A percentile compares a stretch with the other conserved stretches of the same genome.
phyloP scores from a whole-genome alignment of 2,888 invertebrate genomes.

The Caenorhabditis sp. region DNA sequence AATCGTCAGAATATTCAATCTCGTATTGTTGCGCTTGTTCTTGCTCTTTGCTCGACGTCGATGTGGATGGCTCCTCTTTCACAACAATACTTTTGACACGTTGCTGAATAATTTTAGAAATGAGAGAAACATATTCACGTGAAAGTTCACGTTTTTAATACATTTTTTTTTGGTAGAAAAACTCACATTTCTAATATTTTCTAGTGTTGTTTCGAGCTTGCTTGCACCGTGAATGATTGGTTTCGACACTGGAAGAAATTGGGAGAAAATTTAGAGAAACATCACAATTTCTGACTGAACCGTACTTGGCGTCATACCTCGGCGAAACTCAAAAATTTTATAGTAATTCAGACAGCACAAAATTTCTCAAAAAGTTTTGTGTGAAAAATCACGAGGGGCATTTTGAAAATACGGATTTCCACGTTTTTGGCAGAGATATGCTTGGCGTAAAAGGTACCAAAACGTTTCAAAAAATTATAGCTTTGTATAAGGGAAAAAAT shows the following conservation, averaged over 20 bases:
- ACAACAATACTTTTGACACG: not conserved
- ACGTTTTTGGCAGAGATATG: too few relatives aligned
- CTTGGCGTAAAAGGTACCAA: too few relatives aligned
- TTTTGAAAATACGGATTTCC: too few relatives aligned
- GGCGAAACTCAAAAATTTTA: too few relatives aligned
- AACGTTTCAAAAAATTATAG: too few relatives aligned
- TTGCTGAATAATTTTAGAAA: not conserved
- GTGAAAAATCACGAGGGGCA: too few relatives aligned
- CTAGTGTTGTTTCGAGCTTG: not conserved
- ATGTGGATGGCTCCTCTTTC: slow-evolving; percentile 1
- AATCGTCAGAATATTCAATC: slow-evolving; percentile 43
- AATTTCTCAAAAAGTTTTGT: not conserved
- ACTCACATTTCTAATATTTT: not conserved
- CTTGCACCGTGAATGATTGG: not conserved
- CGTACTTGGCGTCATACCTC: too few relatives aligned
- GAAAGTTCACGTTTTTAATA: not conserved
- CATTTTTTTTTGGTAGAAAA: not conserved
- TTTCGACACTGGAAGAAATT: not conserved
- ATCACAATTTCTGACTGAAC: too few relatives aligned
- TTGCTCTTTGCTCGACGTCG: too few relatives aligned
- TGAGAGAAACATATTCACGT: not conserved
- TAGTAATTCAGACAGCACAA: too few relatives aligned
- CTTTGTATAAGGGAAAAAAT: too few relatives aligned
- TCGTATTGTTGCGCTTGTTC: not conserved
- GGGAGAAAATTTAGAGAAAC: too few relatives aligned